Base-by-base conservation (phyloP, 2,888 invertebrate species). In the Euphydryas editha region DNA sequence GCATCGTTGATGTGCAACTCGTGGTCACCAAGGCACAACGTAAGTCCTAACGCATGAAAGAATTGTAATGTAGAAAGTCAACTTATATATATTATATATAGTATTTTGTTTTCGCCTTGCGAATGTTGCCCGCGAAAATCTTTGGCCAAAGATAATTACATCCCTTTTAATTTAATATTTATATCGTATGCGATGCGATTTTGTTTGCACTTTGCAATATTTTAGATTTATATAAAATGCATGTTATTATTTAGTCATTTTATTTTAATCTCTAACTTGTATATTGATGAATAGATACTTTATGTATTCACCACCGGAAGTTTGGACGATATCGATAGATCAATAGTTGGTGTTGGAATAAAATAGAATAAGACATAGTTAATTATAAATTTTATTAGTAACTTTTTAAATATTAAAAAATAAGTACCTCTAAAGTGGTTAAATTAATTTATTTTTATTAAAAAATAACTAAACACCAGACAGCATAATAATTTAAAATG, bases 1-100 rank as follows among this genome's bases (percentile, higher is more conserved):
- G 97, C 97, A 75, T 97, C 97, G 81, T 95, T 97, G 86, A 96
- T 97, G 96, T 97, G 97, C 94, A 97, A 97, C 93, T 97, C 97
- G 72, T 97, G 97, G 97, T 97, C 97, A 82, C 96, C 97, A 73
- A 94, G 97, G 86, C 97, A 97, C 90, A 97, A 97, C 89, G 97
- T 97, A 94, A 96, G 97, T 96, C 21, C 3, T 8, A 59, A 37
- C 61, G 56, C 62, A 57, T 39, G 47, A 57, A 71, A 44, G n/a
- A 57, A 17, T 42, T n/a, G 17, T 58, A 42, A 18, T 20, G 5
- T 24, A 62, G 20, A 46, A 37, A n/a, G 30, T 49, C 2, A 4
- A 3, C 47, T 21, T 24, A 39, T 2, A n/a, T 3, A 1, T 8
- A 47, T 37, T 37, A 11, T 20, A 17, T 39, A 39, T 15, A 30